Evolutionary conservation across 2,888 invertebrate genomes (phyloP), one percentile per base, ranked within the genome.

Genomic region (Oegoconia quadripuncta): DNA sequence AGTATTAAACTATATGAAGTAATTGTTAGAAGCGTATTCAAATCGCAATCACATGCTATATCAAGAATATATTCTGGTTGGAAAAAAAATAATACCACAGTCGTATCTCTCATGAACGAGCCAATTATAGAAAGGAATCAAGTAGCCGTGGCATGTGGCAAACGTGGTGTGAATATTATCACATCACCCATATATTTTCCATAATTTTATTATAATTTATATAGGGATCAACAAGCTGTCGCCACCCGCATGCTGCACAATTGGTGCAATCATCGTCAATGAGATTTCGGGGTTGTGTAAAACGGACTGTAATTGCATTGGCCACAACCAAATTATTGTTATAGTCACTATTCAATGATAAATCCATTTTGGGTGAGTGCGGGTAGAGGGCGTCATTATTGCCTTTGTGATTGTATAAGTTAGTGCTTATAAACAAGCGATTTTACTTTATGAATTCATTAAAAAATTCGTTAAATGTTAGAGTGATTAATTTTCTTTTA

Each of bases 241-340:
- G 65, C 61, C 81, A 62, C 82, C 86, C 86, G 86, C 86, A 86
- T 86, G 62, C 64, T 64, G 71, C 67, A 84, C 86, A 87, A 87
- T 87, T 87, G 86, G 75, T 74, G 82, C 83, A 86, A 86, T 87
- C 84, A 86, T 84, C 79, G 66, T 61, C 79, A 79, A 81, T 75
- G 81, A 82, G 81, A 86, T 87, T 86, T 86, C 65, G 75, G 82
- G 80, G 66, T 72, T 70, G 75, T 68, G 71, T 76, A 74, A 64
- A 74, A 72, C 71, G 73, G 74, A 74, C 75, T 60, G 63, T 82
- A 86, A 86, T 84, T 84, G 82, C 79, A 81, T 84, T 74, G 77
- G 77, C 82, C 80, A 76, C 79, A 80, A 73, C 77, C 62, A 74
- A 79, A 81, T 83, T 77, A 80, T 64, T 76, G 70, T 75, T 79